Evolutionary conservation across 2,797 vertebrate species (phyloP), one percentile per base, ranked within the genome.

Genomic region (Poecilia wingei): DNA sequence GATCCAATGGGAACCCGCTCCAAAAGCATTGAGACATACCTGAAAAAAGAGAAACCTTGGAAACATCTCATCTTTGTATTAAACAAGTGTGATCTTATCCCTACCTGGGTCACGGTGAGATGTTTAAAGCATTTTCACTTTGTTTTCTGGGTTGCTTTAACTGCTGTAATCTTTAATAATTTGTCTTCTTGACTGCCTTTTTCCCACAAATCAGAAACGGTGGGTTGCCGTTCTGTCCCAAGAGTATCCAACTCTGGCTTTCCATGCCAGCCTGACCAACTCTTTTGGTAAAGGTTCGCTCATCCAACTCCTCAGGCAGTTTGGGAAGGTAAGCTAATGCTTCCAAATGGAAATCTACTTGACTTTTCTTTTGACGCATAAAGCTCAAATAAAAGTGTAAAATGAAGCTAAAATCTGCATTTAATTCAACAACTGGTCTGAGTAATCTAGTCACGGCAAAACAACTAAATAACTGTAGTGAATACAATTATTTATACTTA

Each of bases 81-180:
- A 10, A 99, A 99, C 91, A 99, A 99, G 83, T 99, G 98, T 93
- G 98, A 99, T 85, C 97, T 99, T 64, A 94, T 99, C 92, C 98
- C 98, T 70, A 95, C 98, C 72, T 99, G 98, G 98, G 98, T 97
- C 81, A 99, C 98, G 22, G 98, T 99, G 93, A 95, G 97, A 90
- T 80, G 10, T 45, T 2, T 46, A 6, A 18, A 61, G 13, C n/a
- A 16, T 20, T 16, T 36, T 6, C 2, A 6, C 59, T 78, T 57
- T 53, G 16, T 20, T 73, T 71, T 25, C n/a, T 20, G 0, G 6
- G 79, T 51, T 72, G 75, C 46, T 71, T 8, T 22, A 36, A 68
- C 31, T 45, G 5, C n/a, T 8, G 47, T 25, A 3, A 3, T 71
- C 57, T 28, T 45, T n/a, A 45, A 25, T 79, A 16, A 43, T 12